Base-by-base conservation (phyloP, 2,888 invertebrate genomes). In the Himalopsyche tibetana region DNA sequence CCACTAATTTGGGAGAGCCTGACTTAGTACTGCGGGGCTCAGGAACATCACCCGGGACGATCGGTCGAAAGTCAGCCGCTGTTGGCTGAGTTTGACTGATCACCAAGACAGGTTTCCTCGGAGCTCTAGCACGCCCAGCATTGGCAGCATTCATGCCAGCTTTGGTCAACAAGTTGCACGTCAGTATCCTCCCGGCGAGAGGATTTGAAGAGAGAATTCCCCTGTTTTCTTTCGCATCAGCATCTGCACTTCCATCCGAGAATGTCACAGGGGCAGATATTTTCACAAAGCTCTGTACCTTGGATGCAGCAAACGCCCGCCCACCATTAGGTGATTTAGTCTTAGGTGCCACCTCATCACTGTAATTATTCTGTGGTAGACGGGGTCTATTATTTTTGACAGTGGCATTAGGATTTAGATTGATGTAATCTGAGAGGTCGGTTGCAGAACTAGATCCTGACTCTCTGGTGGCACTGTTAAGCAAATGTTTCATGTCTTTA, bases 141-240 rank as follows among this genome's bases (percentile, higher is more conserved):
- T 85, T 88, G 12, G 85, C 82, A 42, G 85, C 85, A 83, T 84
- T 88, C 45, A 80, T 56, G 81, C 83, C 87, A 55, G 87, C 83
- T 85, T 86, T 88, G 9, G 80, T 85, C 82, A 87, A 80, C 56
- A 87, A 85, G 86, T 86, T 86, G 8, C 85, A 80, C 82, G 90
- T 89, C 63, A 91, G 89, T 55, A 92, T 92, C 89, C 93, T 93
- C 83, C 91, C 92, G 55, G 93, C 93, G 84, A 93, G 90, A 42
- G 93, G 93, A 90, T 93, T 93, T 82, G 91, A 91, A 5, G 91
- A 91, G 0, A 92, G 89, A 81, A 91, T 90, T 51, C 80, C 84
- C 63, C 87, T 87, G 5, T 89, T 89, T 74, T 90, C 90, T 1
- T 88, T 86, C 9, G 85, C 63, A 55, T 87, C 86, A 12, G 81